These are phyloP conservation scores for Brachyptera putata DNA, from an alignment of 2,888 invertebrate species.

Conservation along the genomic window DNA sequence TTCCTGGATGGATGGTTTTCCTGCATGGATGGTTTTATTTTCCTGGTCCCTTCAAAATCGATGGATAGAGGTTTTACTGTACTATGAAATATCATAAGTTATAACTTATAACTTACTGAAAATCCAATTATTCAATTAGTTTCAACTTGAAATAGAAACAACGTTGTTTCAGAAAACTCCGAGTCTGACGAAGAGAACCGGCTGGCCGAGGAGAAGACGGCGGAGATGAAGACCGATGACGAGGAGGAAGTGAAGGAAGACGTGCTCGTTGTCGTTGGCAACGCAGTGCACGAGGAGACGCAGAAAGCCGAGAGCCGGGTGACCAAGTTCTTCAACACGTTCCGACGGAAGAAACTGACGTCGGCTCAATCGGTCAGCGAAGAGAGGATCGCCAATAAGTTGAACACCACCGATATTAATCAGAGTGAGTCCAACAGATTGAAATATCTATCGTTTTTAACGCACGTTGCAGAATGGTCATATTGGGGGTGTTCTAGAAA, in stretches of 20 bases:
- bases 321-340: conserved; percentile 22
- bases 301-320: conserved; percentile 19
- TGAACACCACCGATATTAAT: neutral
- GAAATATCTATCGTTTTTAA: too few relatives aligned
- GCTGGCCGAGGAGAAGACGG: neutral
- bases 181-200: conserved; percentile 6
- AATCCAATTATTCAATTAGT: too few relatives aligned
- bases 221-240: conserved; percentile 14
- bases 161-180: neutral
- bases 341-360: conserved; percentile 15
- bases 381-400: neutral
- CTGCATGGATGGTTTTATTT: too few relatives aligned
- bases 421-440: neutral
- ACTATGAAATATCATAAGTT: too few relatives aligned
- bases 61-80: too few relatives aligned
- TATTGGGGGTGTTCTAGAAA: too few relatives aligned
- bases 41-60: too few relatives aligned
- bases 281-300: neutral
- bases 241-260: conserved; percentile 17
- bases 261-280: neutral
- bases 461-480: too few relatives aligned
- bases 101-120: too few relatives aligned
- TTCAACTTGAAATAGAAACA: too few relatives aligned
- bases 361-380: conserved; percentile 7
- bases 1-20: too few relatives aligned